A percentile compares a stretch with the other conserved stretches of the same genome.
These are phyloP conservation scores for Lepidurus apus DNA, from an alignment of 1,140 invertebrate genomes.

Conservation along the genomic window DNA sequence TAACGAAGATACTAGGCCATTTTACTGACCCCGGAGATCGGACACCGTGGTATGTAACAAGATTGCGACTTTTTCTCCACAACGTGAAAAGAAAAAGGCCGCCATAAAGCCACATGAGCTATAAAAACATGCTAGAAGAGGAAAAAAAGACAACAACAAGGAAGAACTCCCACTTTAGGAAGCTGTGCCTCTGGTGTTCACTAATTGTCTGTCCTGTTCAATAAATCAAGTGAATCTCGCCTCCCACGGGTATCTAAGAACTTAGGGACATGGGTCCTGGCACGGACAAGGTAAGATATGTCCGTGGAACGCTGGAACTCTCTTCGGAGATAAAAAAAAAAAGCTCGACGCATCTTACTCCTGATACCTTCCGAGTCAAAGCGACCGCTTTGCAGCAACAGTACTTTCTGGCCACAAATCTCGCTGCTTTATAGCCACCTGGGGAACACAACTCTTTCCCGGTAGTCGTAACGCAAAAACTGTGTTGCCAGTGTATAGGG, in stretches of 20 bases:
- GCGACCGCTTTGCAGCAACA: not conserved
- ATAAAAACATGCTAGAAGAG: not conserved
- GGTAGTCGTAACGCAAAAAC: no score
- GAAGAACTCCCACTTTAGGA: not conserved
- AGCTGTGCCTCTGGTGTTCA: not conserved
- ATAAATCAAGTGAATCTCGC: not conserved
- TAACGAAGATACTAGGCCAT: no score
- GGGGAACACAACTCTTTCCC: not conserved
- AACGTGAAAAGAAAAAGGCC: no score
- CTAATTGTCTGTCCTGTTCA: conserved; percentile 11
- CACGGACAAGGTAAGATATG: not conserved
- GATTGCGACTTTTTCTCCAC: no score
- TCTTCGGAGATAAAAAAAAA: not conserved
- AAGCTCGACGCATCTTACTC: not conserved
- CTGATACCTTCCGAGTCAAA: not conserved
- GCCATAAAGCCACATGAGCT: not conserved
- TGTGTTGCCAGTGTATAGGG: not conserved
- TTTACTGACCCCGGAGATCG: no score
- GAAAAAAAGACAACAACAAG: not conserved
- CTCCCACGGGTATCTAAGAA: not conserved
- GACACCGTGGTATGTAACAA: no score
- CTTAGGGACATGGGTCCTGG: no score
- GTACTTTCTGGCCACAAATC: not conserved
- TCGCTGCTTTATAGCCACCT: not conserved
- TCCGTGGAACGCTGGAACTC: not conserved